Conservation (phyloP, 2,888 invertebrate species). For the Orchesella flavescens region DNA sequence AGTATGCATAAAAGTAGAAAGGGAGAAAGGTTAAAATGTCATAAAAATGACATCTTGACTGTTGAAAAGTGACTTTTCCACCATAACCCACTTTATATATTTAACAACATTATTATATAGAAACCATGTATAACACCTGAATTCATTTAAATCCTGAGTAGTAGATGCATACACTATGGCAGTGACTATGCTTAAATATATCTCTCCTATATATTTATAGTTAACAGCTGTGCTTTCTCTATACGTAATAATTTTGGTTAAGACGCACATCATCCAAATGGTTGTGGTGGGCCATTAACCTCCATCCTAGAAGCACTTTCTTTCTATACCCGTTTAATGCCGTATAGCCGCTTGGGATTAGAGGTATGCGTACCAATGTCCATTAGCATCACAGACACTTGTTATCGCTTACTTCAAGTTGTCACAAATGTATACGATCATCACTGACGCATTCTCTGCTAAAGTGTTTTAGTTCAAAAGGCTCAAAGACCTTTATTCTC, state of each 20-base stretch:
- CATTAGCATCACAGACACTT: neutral
- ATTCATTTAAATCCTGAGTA: slow-evolving; percentile 5
- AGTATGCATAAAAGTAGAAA: slow-evolving; percentile 22
- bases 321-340: neutral
- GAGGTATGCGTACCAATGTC: too few relatives aligned
- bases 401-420: slow-evolving; percentile 5
- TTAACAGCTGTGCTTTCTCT: neutral
- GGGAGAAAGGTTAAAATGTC: slow-evolving; percentile 43
- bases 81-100: slow-evolving; percentile 20
- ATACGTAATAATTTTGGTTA: slow-evolving; percentile 43
- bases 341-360: neutral
- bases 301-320: slow-evolving; percentile 20
- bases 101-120: slow-evolving; percentile 28
- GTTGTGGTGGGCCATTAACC: slow-evolving; percentile 48
- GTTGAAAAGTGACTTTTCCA: slow-evolving; percentile 41
- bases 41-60: slow-evolving; percentile 54
- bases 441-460: too few relatives aligned
- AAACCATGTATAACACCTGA: slow-evolving; percentile 53
- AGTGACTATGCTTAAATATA: too few relatives aligned
- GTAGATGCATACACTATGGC: too few relatives aligned
- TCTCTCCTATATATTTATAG: neutral
- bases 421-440: neutral
- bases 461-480: neutral
- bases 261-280: slow-evolving; percentile 47
- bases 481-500: neutral